Evolutionary conservation across 2,888 invertebrate genomes (phyloP), one percentile per base, ranked within the genome.

Genomic region (Leptinotarsa tumamoca): DNA sequence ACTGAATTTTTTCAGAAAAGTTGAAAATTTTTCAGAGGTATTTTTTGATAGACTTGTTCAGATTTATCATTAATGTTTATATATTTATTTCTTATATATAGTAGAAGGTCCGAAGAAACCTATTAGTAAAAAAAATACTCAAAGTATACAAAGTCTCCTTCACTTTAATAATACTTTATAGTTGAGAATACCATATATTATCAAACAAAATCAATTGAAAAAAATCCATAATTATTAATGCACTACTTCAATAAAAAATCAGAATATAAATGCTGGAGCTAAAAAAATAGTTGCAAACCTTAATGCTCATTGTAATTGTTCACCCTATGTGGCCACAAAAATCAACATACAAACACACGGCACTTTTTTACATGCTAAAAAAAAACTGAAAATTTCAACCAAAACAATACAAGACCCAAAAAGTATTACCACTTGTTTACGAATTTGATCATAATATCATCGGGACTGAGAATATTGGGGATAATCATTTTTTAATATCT

Each of bases 371-470:
- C 33, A 50, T 18, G 54, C 17, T 43, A 72, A 27, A 76, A 27
- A 76, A 61, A 68, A 52, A 4, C 17, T 68, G 70, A 72, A 67
- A 75, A 56, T 51, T 15, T 52, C 17, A 70, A 63, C 56, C 17
- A 14, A 67, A 68, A 72, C 23, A 27, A 50, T 67, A 72, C 63
- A 68, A 70, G 17, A 63, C 51, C 43, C 21, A 72, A 56, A 63
- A 68, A 66, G 71, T 50, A 71, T 76, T 78, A 80, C 80, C 78
- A 69, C 63, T 76, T 78, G 72, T 73, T 76, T 61, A 74, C 56
- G 52, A 86, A 87, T 75, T 84, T 84, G 80, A 86, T 87, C 71
- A 82, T 83, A 84, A 85, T 86, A 75, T 85, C 82, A 76, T 86
- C 86, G 78, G 84, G 80, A 75, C 84, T 78, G 70, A 84, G 82